Conservation (phyloP, 1,140 invertebrate species). For the Leptinotarsa defecta region DNA sequence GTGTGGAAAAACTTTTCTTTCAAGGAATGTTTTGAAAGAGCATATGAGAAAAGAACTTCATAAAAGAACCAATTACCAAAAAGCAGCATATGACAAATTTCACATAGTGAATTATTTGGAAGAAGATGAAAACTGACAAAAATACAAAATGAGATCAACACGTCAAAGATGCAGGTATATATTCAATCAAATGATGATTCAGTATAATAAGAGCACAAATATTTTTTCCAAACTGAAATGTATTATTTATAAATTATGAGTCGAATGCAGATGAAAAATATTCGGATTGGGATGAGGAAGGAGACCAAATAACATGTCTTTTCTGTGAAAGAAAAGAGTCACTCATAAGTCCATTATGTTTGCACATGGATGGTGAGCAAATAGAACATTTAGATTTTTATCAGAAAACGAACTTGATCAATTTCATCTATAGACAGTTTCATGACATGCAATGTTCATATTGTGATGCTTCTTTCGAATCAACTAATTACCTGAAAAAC, state of each 20-base stretch:
- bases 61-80: slow-evolving; percentile 84
- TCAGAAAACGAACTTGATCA: slow-evolving; percentile 87
- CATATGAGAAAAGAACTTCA: slow-evolving; percentile 95
- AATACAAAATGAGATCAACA: slow-evolving; percentile 43
- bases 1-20: slow-evolving; percentile 87
- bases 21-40: slow-evolving; percentile 81
- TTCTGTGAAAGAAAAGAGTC: slow-evolving; percentile 63
- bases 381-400: slow-evolving; percentile 75
- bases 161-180: slow-evolving; percentile 25
- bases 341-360: slow-evolving; percentile 65
- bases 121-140: slow-evolving; percentile 59
- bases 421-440: slow-evolving; percentile 82
- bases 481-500: slow-evolving; percentile 61
- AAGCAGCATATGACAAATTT: slow-evolving; percentile 84
- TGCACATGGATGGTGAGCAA: slow-evolving; percentile 67
- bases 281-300: slow-evolving; percentile 80
- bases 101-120: slow-evolving; percentile 88
- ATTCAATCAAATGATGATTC: no score
- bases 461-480: no score
- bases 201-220: no score
- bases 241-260: slow-evolving; percentile 42
- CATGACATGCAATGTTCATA: slow-evolving; percentile 71
- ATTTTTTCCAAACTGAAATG: no score
- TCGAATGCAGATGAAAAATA: slow-evolving; percentile 71
- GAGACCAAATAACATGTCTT: slow-evolving; percentile 70